These are phyloP conservation scores for Neopipo cinnamomea DNA, from an alignment of 2,113 vertebrate species.

Conservation along the genomic window DNA sequence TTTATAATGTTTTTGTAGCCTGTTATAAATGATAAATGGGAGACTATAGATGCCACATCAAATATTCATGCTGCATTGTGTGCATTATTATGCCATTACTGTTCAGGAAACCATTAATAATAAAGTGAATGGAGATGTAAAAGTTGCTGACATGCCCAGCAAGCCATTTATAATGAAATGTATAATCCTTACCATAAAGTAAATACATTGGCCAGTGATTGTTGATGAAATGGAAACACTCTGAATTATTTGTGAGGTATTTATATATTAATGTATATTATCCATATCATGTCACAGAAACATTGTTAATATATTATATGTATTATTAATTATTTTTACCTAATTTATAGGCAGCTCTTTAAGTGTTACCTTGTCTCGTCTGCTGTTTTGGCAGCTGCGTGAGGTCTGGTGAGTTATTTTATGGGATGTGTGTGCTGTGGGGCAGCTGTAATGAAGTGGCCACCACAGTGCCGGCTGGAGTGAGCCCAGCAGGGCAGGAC, in stretches of 20 bases:
- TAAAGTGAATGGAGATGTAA: constrained; percentile 74
- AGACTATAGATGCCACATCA: constrained; percentile 74
- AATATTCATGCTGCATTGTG: constrained; percentile 79
- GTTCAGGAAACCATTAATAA: constrained; percentile 80
- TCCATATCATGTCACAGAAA: constrained; percentile 46
- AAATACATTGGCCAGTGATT: constrained; percentile 62
- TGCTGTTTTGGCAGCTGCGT: not conserved
- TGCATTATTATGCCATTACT: constrained; percentile 61
- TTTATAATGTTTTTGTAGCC: constrained; percentile 85
- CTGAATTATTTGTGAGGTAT: constrained; percentile 70
- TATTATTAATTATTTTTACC: constrained; percentile 59
- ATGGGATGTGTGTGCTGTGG: not conserved
- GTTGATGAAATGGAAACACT: constrained; percentile 47
- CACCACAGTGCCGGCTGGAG: rapidly evolving
- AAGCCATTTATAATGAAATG: constrained; percentile 76
- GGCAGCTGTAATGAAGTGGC: not conserved
- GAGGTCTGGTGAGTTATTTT: not conserved
- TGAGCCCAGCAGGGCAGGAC: not conserved
- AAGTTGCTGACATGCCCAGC: constrained; percentile 67
- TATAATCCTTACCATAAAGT: constrained; percentile 69
- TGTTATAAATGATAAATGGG: constrained; percentile 84
- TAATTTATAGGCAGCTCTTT: constrained; percentile 58
- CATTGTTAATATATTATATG: constrained; percentile 52
- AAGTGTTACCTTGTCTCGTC: not conserved
- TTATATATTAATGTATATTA: constrained; percentile 66